Evolutionary conservation across 2,888 invertebrate genomes (phyloP).

Genomic region (Argyra leucocephala): DNA sequence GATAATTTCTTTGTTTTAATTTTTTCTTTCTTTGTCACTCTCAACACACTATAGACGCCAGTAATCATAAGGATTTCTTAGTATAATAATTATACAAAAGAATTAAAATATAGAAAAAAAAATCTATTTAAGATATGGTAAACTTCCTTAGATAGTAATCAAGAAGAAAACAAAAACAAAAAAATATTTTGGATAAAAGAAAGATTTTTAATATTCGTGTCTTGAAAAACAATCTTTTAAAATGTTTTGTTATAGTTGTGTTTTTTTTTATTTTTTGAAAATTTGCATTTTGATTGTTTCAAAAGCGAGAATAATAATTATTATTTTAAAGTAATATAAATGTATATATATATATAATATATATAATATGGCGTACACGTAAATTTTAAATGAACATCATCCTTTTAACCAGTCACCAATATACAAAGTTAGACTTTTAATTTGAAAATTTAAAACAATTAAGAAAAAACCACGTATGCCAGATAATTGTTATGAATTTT

Average conservation of each 20-base stretch:
- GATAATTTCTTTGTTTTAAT: not conserved
- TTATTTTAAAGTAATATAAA: not conserved
- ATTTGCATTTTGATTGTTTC: slow-evolving; percentile 1
- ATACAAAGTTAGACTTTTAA: too few species aligned
- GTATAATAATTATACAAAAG: not conserved
- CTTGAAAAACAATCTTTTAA: not conserved
- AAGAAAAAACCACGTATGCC: slow-evolving; percentile 1
- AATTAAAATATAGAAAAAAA: not conserved
- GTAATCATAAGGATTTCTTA: not conserved
- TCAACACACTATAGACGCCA: too few species aligned
- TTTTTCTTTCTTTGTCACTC: not conserved
- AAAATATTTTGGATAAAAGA: not conserved
- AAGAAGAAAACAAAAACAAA: not conserved
- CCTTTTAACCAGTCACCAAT: too few species aligned
- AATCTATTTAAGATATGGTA: not conserved
- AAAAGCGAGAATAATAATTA: not conserved
- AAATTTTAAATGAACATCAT: not conserved
- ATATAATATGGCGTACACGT: too few species aligned
- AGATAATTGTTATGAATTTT: slow-evolving; percentile 1
- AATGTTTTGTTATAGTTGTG: not conserved
- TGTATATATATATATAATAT: too few species aligned
- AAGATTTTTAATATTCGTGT: not conserved
- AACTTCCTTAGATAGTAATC: not conserved
- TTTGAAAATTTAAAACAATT: not conserved
- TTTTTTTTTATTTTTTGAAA: too few species aligned